Percentiles rank a stretch among this genome's conserved stretches.
Evolutionary conservation across 2,113 vertebrate genomes (phyloP).

Genomic region (Callopanchax toddi): DNA sequence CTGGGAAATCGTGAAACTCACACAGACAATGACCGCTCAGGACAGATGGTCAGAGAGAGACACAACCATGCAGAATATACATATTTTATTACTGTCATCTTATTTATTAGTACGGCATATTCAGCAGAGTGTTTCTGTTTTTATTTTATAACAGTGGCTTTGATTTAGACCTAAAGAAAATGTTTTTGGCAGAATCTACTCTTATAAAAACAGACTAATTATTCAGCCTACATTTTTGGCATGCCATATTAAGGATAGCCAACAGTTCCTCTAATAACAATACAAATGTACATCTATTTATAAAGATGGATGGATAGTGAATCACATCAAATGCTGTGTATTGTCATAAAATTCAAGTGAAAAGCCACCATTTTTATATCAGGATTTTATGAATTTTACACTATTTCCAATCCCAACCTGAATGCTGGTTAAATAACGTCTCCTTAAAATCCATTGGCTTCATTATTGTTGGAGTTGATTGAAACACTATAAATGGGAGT

Average conservation of each 20-base stretch:
- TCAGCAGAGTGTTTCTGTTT: neutral
- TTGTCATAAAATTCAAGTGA: too few species aligned
- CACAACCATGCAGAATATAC: neutral
- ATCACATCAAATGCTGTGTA: neutral
- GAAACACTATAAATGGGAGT: too few species aligned
- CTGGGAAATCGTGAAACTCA: slow-evolving; percentile 53
- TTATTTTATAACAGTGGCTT: neutral
- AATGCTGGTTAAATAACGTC: too few species aligned
- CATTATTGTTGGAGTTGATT: too few species aligned
- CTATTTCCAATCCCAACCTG: too few species aligned
- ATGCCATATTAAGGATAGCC: neutral
- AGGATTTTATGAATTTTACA: too few species aligned
- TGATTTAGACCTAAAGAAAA: neutral
- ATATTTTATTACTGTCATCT: slow-evolving; percentile 1
- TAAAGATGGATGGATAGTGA: too few species aligned
- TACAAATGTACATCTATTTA: neutral
- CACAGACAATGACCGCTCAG: slow-evolving; percentile 49
- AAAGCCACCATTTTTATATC: too few species aligned
- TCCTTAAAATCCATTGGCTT: too few species aligned
- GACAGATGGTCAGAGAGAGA: slow-evolving; percentile 68
- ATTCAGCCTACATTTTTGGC: neutral
- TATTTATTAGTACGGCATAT: neutral
- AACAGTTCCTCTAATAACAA: neutral
- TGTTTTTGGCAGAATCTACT: neutral
- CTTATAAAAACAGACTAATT: neutral